phyloP scores from a whole-genome alignment of 1,140 invertebrate genomes.

The Eupeodes corollae region DNA sequence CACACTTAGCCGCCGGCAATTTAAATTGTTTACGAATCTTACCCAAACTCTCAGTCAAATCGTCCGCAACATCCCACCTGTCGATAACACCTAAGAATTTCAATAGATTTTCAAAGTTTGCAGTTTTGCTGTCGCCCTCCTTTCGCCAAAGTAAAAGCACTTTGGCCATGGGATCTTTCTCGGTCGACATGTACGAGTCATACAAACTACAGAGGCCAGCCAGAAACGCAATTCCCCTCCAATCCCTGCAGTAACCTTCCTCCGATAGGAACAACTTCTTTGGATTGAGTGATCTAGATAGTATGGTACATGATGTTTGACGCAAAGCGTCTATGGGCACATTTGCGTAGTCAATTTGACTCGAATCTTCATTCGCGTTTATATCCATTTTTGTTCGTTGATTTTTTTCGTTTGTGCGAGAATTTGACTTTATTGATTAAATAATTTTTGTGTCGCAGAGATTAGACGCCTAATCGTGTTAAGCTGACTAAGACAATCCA shows the following conservation, averaged over 20 bases:
- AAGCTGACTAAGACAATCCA: no score
- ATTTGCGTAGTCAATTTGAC: not conserved
- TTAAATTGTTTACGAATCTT: constrained; percentile 20
- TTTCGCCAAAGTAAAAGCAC: constrained; percentile 43
- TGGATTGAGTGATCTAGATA: constrained; percentile 48
- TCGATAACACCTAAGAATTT: constrained; percentile 46
- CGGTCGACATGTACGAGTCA: constrained; percentile 33
- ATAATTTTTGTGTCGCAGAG: no score
- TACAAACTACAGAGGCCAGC: constrained; percentile 33
- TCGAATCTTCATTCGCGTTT: not conserved
- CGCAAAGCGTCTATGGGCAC: not conserved
- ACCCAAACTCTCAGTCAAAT: constrained; percentile 46
- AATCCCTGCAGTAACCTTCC: constrained; percentile 50
- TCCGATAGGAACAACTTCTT: constrained; percentile 45
- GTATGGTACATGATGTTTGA: not conserved
- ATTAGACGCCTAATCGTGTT: no score
- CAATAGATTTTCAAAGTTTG: constrained; percentile 42
- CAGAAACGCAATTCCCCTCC: constrained; percentile 52
- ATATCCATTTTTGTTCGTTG: not conserved
- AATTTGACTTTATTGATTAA: not conserved
- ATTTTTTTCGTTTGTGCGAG: not conserved
- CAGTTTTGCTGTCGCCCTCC: constrained; percentile 22
- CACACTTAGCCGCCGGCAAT: constrained; percentile 21
- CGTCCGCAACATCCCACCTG: constrained; percentile 54
- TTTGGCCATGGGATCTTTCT: constrained; percentile 42